Conservation (phyloP, 1,140 invertebrate genomes). For the Drosophila setifemur region DNA sequence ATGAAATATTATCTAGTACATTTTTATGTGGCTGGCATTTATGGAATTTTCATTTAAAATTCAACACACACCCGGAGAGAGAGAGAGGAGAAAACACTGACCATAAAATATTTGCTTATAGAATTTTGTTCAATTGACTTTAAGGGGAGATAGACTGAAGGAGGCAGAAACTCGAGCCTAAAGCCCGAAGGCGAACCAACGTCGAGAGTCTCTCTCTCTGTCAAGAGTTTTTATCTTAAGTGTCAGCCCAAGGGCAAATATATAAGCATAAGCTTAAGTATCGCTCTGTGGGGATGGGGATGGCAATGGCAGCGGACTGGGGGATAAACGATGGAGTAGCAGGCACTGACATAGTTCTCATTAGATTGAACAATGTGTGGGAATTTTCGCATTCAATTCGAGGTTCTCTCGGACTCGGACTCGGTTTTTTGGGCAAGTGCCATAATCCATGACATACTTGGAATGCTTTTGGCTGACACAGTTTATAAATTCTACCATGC, state of each 20-base stretch:
- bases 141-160: not conserved
- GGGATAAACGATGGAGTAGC: slow-evolving; percentile 18
- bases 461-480: slow-evolving; percentile 21
- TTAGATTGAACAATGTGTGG: slow-evolving; percentile 58
- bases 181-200: not conserved
- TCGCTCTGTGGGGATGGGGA: not conserved
- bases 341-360: slow-evolving; percentile 71
- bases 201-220: slow-evolving; percentile 10
- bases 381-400: slow-evolving; percentile 54
- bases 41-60: slow-evolving; percentile 61
- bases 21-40: slow-evolving; percentile 39
- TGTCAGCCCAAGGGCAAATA: slow-evolving; percentile 65
- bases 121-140: slow-evolving; percentile 48
- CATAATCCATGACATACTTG: slow-evolving; percentile 33
- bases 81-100: slow-evolving; percentile 18
- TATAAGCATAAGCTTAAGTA: slow-evolving; percentile 53
- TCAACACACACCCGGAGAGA: slow-evolving; percentile 37
- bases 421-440: slow-evolving; percentile 28
- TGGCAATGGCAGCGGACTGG: not conserved
- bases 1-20: slow-evolving; percentile 19
- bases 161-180: not conserved
- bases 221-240: slow-evolving; percentile 53
- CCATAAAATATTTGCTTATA: slow-evolving; percentile 40
- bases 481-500: slow-evolving; percentile 16
- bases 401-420: slow-evolving; percentile 1